Evolutionary conservation across 2,113 vertebrate genomes (phyloP).

Genomic region (Chrysemys picta): DNA sequence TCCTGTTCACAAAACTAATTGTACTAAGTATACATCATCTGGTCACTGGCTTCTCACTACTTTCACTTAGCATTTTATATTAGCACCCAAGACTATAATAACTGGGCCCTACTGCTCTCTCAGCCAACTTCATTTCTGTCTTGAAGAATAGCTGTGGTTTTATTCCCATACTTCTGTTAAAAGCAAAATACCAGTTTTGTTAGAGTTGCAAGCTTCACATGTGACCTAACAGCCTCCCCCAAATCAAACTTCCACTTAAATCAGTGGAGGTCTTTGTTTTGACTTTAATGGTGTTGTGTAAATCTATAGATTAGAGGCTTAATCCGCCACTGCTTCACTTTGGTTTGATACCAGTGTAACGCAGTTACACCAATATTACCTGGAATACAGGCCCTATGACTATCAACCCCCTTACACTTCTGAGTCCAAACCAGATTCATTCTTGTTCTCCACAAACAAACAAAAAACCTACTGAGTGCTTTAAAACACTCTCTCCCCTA

Average conservation of each 20-base stretch:
- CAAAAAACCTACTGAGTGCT: not conserved
- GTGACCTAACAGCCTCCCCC: not conserved
- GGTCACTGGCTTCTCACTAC: not conserved
- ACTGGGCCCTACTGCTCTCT: too few species aligned
- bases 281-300: not conserved
- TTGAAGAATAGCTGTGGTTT: not conserved
- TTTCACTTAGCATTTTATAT: not conserved
- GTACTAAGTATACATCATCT: not conserved
- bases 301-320: not conserved
- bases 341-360: not conserved
- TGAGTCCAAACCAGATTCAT: not conserved
- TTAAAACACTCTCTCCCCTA: not conserved
- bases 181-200: not conserved
- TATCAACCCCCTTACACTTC: not conserved
- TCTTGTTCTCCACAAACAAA: not conserved
- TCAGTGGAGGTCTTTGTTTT: not conserved
- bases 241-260: not conserved
- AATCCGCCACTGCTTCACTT: not conserved
- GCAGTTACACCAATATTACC: not conserved
- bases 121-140: not conserved
- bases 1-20: not conserved
- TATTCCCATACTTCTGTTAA: not conserved
- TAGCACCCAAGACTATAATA: not conserved
- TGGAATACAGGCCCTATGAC: not conserved
- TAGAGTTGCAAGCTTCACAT: not conserved